Evolutionary conservation across 2,888 invertebrate genomes (phyloP), one percentile per base, ranked within the genome.

Genomic region (Papilio demoleus): DNA sequence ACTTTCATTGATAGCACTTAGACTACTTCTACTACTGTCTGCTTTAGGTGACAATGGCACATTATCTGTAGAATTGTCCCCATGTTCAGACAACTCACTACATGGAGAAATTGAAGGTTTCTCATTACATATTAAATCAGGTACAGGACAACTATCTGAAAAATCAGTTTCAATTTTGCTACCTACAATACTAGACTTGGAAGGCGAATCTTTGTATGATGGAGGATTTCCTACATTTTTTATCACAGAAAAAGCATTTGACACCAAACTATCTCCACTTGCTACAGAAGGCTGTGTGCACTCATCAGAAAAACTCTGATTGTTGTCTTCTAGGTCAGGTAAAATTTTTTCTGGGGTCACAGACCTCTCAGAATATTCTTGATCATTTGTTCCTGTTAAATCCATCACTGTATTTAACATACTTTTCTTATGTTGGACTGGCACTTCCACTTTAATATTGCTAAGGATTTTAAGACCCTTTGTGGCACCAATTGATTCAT

Each of bases 371-470:
- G 81, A 75, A 68, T 87, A 90, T 9, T 89, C 86, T 12, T 78
- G 75, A 59, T 93, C 90, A 74, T 79, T 81, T 22, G 88, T 77
- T 6, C 84, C 87, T 45, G 93, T 93, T 12, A 93, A 79, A 73
- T 93, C 93, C 83, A 93, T 85, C 1, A 92, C 84, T 34, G 89
- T 90, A 70, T 92, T 90, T 27, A 92, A 80, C 87, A 91, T 87
- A 73, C 87, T 90, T 75, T 90, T 91, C 72, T 87, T 83, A 79
- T 90, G 92, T 74, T 90, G 88, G 12, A 93, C 90, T 70, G 92
- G 93, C 45, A 93, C 90, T 81, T 93, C 93, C n/a, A 93, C 92
- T 74, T 93, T 93, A 47, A 93, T 89, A 74, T 93, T 93, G 75
- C 93, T 93, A 45, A 93, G 81, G 71, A 93, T 93, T 79, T 93